Evolutionary conservation across 1,140 invertebrate genomes (phyloP).

Genomic region (Apis laboriosa): DNA sequence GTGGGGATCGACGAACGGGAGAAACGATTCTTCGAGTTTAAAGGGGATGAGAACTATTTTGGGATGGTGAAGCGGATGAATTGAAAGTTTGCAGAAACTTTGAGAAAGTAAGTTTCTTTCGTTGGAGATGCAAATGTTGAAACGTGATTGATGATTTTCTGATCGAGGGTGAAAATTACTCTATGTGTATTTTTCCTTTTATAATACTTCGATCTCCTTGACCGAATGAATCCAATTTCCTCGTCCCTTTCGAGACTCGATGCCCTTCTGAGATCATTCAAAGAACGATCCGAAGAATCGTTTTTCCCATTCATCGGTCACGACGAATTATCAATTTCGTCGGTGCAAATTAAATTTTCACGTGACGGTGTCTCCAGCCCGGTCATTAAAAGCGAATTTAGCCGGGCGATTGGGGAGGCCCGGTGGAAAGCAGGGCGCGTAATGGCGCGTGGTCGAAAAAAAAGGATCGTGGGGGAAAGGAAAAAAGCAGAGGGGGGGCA

Average conservation of each 20-base stretch:
- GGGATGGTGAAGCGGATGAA: too few species aligned
- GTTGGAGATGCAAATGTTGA: too few species aligned
- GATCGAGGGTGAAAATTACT: too few species aligned
- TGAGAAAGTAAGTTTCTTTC: too few species aligned
- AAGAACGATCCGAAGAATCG: conserved; percentile 11
- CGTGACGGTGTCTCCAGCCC: conserved; percentile 46
- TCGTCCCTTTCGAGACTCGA: background rate
- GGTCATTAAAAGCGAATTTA: conserved; percentile 66
- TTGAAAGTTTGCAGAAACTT: too few species aligned
- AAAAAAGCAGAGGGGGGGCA: background rate
- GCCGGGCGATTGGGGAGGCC: conserved; percentile 50
- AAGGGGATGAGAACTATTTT: too few species aligned
- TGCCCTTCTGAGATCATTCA: too few species aligned
- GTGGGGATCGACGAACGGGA: too few species aligned
- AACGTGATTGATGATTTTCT: too few species aligned
- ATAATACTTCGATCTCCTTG: too few species aligned
- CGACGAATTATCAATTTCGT: conserved; percentile 58
- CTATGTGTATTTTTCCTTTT: too few species aligned
- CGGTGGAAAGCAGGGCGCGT: conserved; percentile 42
- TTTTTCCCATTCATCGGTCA: conserved; percentile 37
- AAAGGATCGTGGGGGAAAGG: background rate
- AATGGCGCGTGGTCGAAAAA: conserved; percentile 57
- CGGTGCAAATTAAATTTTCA: conserved; percentile 66
- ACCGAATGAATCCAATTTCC: background rate
- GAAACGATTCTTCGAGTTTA: too few species aligned